These are phyloP conservation scores for Melinopterus prodromus DNA, from an alignment of 2,888 invertebrate species.

Conservation along the genomic window DNA sequence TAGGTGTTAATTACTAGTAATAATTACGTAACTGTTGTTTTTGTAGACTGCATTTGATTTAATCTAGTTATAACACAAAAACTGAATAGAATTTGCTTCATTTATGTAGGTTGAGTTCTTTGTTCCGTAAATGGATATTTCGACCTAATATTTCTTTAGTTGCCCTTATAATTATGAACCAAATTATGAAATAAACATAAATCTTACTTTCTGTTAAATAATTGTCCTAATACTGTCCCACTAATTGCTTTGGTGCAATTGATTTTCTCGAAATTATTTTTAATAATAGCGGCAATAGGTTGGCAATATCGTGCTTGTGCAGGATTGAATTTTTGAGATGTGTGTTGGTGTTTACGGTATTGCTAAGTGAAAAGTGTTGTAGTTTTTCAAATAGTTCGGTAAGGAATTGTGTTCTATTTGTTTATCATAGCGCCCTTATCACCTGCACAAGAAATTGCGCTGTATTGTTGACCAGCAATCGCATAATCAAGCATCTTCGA, in stretches of 20 bases:
- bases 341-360: slow-evolving; percentile 4
- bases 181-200: neutral
- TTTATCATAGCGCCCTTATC: neutral
- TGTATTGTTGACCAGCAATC: neutral
- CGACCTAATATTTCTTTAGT: neutral
- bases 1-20: neutral
- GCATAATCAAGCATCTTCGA: neutral
- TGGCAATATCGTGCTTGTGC: neutral
- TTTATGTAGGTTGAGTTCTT: neutral
- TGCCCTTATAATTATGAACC: neutral
- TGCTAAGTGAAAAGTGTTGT: neutral
- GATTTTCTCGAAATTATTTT: slow-evolving; percentile 4
- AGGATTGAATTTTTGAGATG: neutral
- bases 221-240: neutral
- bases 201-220: neutral
- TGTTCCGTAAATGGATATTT: neutral
- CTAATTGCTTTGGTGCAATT: neutral
- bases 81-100: neutral
- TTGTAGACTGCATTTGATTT: neutral
- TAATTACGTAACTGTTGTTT: neutral
- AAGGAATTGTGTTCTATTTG: neutral
- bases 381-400: neutral
- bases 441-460: neutral
- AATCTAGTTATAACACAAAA: neutral
- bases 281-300: slow-evolving; percentile 4